phyloP scores from a whole-genome alignment of 2,888 invertebrate genomes.

The Sussaba pulchella region DNA sequence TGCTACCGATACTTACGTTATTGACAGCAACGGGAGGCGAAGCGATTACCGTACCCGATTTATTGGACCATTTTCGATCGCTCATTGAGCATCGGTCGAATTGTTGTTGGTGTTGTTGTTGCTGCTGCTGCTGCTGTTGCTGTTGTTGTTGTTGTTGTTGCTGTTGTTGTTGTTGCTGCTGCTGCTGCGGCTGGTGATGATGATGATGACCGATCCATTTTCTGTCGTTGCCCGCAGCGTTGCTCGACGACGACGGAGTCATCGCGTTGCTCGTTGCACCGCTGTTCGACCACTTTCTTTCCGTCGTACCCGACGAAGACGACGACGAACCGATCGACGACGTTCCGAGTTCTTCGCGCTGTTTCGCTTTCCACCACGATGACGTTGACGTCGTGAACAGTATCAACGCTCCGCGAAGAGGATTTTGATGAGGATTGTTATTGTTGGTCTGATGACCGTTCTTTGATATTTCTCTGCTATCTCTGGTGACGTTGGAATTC shows the following conservation, averaged over 20 bases:
- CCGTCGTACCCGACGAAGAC: slow-evolving; percentile 77
- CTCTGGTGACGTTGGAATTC: slow-evolving; percentile 58
- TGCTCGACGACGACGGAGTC: slow-evolving; percentile 65
- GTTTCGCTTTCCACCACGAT: slow-evolving; percentile 83
- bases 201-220: slow-evolving; percentile 69
- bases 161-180: slow-evolving; percentile 47
- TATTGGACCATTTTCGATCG: slow-evolving; percentile 79
- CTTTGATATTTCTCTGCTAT: slow-evolving; percentile 72
- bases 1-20: slow-evolving; percentile 67
- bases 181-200: slow-evolving; percentile 45
- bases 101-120: slow-evolving; percentile 36
- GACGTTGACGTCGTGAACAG: slow-evolving; percentile 82
- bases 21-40: slow-evolving; percentile 41
- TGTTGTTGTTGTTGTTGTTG: slow-evolving; percentile 53
- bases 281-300: slow-evolving; percentile 78
- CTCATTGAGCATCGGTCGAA: slow-evolving; percentile 64
- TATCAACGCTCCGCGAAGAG: slow-evolving; percentile 79
- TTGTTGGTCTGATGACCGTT: slow-evolving; percentile 65
- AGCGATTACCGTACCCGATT: slow-evolving; percentile 69
- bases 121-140: slow-evolving; percentile 43
- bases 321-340: slow-evolving; percentile 69
- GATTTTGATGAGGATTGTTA: slow-evolving; percentile 74
- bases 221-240: slow-evolving; percentile 58
- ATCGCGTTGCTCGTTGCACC: slow-evolving; percentile 58
- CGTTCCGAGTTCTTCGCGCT: slow-evolving; percentile 78